Evolutionary conservation across 2,113 vertebrate species (phyloP), one percentile per base, ranked within the genome.

Genomic region (Nothocercus nigrocapillus): DNA sequence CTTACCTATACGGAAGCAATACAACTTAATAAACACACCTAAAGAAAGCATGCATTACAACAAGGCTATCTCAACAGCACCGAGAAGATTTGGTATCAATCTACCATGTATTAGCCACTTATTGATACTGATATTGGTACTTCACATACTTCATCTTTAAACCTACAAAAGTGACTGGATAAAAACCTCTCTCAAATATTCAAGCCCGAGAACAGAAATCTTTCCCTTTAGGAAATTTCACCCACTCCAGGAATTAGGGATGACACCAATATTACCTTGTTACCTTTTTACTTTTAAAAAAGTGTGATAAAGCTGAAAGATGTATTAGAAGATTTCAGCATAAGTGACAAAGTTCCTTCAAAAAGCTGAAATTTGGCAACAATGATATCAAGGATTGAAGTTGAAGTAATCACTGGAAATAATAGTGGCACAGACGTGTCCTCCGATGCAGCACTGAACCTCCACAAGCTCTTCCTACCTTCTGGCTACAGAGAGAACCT

Each of bases 191-290:
- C 13, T 61, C 34, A 18, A 0, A 59, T 77, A 62, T 0, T 0
- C 13, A 45, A 66, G 82, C 15, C 7, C 19, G 11, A 17, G 21
- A 51, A 66, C 36, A 62, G 66, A 18, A 49, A 82, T 22, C 6
- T 30, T n/a, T 49, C 45, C 30, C 7, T 91, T 58, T 13, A 27
- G 40, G 17, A 44, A 82, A 15, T 1, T 86, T 54, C 28, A 40
- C 13, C 73, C 1, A 0, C 13, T 56, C 49, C 10, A 5, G 7
- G 67, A 14, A 0, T 34, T 67, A 51, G 17, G 15, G 18, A 3
- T 76, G n/a, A 63, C 11, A 27, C 1, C 36, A 44, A 40, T 21
- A 14, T 7, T 32, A 61, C 13, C 5, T 36, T 74, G 40, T 25
- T 44, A n/a, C 25, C 13, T 61, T 58, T 68, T 61, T 6, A 45